Evolutionary conservation across 2,113 vertebrate genomes (phyloP).

Genomic region (Gallinago undulata): DNA sequence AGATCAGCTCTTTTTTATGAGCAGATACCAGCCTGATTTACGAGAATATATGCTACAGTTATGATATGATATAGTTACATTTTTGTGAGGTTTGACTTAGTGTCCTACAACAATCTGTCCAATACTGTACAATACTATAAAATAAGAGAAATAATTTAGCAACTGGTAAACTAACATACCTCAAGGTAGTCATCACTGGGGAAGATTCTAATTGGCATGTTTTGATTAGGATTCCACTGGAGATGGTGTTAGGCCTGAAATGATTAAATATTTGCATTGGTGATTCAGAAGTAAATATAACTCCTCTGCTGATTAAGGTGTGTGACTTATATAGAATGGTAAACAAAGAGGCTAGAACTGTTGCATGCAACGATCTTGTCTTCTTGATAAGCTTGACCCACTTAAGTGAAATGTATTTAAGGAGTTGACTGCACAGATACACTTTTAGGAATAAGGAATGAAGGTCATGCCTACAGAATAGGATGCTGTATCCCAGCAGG

Average conservation of each 20-base stretch:
- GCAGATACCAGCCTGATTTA: not conserved
- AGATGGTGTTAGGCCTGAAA: not conserved
- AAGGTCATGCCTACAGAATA: not conserved
- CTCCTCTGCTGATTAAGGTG: constrained; percentile 27
- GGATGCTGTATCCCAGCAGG: not conserved
- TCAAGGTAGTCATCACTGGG: not conserved
- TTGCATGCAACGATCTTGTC: not conserved
- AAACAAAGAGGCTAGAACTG: constrained; percentile 25
- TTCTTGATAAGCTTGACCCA: constrained; percentile 14
- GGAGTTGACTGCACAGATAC: not conserved
- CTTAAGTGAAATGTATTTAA: constrained; percentile 7
- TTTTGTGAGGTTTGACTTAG: not conserved
- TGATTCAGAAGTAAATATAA: constrained; percentile 52
- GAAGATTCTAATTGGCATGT: constrained; percentile 1
- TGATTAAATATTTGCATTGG: constrained; percentile 49
- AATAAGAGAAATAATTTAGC: not conserved
- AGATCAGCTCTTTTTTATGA: not conserved
- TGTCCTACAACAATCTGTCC: not conserved
- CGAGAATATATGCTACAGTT: not conserved
- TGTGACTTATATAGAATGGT: constrained; percentile 15
- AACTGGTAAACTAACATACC: not conserved
- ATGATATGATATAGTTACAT: not conserved
- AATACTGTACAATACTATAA: not conserved
- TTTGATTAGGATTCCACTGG: constrained; percentile 39
- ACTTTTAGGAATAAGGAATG: not conserved